phyloP scores from a whole-genome alignment of 2,113 vertebrate species.

The Carassius gibelio region DNA sequence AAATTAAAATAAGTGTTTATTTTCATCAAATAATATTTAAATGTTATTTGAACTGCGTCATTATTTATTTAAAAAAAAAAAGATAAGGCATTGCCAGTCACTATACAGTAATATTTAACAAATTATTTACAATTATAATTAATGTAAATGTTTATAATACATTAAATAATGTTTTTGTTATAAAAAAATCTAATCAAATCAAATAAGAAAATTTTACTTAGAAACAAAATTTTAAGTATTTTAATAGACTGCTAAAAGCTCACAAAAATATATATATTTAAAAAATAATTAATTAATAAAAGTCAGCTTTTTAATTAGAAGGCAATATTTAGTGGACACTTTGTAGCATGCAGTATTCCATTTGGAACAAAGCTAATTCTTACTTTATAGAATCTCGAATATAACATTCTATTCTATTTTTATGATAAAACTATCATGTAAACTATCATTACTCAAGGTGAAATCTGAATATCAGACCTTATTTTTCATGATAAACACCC shows the following conservation, averaged over 20 bases:
- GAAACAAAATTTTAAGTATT: neutral
- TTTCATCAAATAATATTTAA: too few species aligned
- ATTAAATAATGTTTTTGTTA: neutral
- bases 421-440: neutral
- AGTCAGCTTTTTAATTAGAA: too few species aligned
- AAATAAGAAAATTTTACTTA: neutral
- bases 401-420: neutral
- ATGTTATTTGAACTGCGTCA: too few species aligned
- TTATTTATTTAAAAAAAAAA: too few species aligned
- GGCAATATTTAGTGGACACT: neutral
- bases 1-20: too few species aligned
- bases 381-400: neutral
- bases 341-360: neutral
- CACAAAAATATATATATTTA: neutral
- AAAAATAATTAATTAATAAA: neutral
- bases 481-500: neutral
- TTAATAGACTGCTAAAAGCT: neutral
- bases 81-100: too few species aligned
- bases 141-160: neutral
- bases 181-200: neutral
- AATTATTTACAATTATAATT: neutral
- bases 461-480: neutral
- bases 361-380: neutral
- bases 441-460: neutral
- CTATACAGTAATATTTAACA: neutral